Conservation (phyloP, 2,888 invertebrate genomes). For the Theodoxus fluviatilis region DNA sequence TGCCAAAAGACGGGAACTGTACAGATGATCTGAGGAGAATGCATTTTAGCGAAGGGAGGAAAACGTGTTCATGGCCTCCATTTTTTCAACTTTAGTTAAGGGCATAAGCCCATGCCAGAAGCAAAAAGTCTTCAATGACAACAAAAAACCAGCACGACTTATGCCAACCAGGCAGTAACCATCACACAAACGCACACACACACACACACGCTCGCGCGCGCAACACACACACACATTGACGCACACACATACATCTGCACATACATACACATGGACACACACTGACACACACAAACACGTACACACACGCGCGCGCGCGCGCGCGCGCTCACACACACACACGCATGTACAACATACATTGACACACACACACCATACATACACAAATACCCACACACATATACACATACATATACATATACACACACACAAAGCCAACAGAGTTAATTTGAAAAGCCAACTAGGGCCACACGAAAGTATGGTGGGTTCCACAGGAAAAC, state of each 20-base stretch:
- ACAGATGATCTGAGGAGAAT: too few relatives aligned
- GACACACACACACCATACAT: background rate
- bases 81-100: too few relatives aligned
- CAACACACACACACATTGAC: background rate
- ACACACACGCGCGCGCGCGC: background rate
- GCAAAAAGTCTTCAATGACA: too few relatives aligned
- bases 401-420: constrained; percentile 1
- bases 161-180: too few relatives aligned
- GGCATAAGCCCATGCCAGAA: too few relatives aligned
- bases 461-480: background rate
- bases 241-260: background rate
- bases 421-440: constrained; percentile 11
- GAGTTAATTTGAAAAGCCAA: background rate
- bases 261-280: constrained; percentile 20
- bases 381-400: constrained; percentile 19
- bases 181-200: constrained; percentile 11
- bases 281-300: constrained; percentile 21
- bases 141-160: too few relatives aligned
- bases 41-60: too few relatives aligned
- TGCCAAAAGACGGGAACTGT: too few relatives aligned
- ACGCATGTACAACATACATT: background rate
- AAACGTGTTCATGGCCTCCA: too few relatives aligned
- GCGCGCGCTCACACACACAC: background rate
- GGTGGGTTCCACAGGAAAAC: too few relatives aligned
- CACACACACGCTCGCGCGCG: background rate